Evolutionary conservation across 2,797 vertebrate species (phyloP).

Genomic region (Acanthis flammea): DNA sequence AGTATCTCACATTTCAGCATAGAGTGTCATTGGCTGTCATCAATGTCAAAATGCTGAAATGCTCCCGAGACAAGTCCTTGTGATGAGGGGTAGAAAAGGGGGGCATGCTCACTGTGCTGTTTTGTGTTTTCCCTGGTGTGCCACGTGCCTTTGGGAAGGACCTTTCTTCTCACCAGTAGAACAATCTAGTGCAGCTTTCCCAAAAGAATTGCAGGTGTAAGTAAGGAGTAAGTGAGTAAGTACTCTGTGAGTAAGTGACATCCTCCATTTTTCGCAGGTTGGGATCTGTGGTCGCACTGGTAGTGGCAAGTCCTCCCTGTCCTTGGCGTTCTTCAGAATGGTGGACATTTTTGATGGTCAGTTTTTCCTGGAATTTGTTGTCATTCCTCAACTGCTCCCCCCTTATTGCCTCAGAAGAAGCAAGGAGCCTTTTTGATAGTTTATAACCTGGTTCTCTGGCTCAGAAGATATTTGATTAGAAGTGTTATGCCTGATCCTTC

Average conservation of each 20-base stretch:
- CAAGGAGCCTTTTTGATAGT: neutral
- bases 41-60: neutral
- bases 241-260: neutral
- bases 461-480: neutral
- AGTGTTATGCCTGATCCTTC: neutral
- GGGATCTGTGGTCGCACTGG: slow-evolving; percentile 97
- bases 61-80: neutral
- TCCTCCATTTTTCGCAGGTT: slow-evolving; percentile 77
- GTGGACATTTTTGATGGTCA: slow-evolving; percentile 97
- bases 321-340: slow-evolving; percentile 98
- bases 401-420: neutral
- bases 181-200: neutral
- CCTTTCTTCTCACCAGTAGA: neutral
- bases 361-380: slow-evolving; percentile 21
- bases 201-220: neutral
- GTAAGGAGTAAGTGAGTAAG: neutral
- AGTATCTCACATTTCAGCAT: neutral
- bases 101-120: neutral
- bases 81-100: neutral
- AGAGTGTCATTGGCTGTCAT: neutral
- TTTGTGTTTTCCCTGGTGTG: neutral
- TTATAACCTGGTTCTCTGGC: neutral
- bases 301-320: slow-evolving; percentile 95
- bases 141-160: neutral
- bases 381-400: neutral